Base-by-base conservation (phyloP, 2,888 invertebrate genomes). In the Enchytraeus crypticus region DNA sequence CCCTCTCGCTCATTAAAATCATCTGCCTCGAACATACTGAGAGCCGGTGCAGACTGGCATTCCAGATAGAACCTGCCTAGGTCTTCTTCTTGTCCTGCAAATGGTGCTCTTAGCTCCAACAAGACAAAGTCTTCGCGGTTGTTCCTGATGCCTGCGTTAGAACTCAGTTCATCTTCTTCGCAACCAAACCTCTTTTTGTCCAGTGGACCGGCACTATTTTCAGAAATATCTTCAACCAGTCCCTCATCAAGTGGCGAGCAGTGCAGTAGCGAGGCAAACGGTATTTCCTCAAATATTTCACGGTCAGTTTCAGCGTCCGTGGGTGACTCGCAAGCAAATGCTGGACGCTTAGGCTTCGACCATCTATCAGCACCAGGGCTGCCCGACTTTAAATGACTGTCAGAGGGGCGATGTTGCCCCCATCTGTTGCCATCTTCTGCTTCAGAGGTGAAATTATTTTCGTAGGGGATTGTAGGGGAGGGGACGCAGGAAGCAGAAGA, bases 41-140 rank as follows among this genome's bases (percentile, higher is more conserved):
- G 47, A 26, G 57, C 43, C 27, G 57, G 57, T 27, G 46, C 57
- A n/a, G 26, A 29, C n/a, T 45, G 45, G 27, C 43, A 45, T n/a
- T 57, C 46, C 57, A 27, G 21, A 27, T 45, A 57, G 5, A 57
- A 46, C 47, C 46, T 27, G 21, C 57, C 46, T 21, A 57, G 57
- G 33, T 57, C 57, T 46, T 57, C 57, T 4, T 57, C 57, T 5
- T 30, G 29, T 5, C 57, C 57, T 14, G 57, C 57, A 46, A 57
- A 57, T 14, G 57, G 57, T 26, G 57, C 45, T 21, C 32, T 43
- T 32, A 57, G 30, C 29, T 57, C 57, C 18, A 57, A 27, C 57
- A 57, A 29, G n/a, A 57, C 57, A 46, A 57, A 57, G 30, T 57
- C 57, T 14, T 57, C 46, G 5, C 4, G 32, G 33, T 33, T 23